A percentile compares a stretch with the other conserved stretches of the same genome.
Evolutionary conservation across 2,888 invertebrate genomes (phyloP).

Genomic region (Notodonta ziczac): DNA sequence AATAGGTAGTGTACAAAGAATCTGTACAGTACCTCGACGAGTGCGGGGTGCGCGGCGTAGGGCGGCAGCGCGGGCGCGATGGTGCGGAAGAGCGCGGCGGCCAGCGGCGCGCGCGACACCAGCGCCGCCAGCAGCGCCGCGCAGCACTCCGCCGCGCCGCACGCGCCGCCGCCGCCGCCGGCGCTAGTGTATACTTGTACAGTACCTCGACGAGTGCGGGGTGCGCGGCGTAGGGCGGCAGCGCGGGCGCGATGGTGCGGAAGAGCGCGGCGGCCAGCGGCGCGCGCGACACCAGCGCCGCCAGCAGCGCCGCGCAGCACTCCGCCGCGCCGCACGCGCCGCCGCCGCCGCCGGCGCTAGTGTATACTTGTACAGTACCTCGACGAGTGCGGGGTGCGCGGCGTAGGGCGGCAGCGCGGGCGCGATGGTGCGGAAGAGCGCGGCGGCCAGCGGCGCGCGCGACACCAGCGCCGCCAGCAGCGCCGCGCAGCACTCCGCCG

Average conservation of each 20-base stretch:
- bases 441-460: constrained; percentile 53
- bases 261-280: constrained; percentile 58
- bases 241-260: constrained; percentile 56
- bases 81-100: constrained; percentile 51
- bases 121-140: constrained; percentile 60
- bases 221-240: constrained; percentile 55
- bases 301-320: constrained; percentile 58
- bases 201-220: constrained; percentile 58
- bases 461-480: constrained; percentile 54
- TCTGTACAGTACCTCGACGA: constrained; percentile 53
- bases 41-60: constrained; percentile 49
- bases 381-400: constrained; percentile 49
- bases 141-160: constrained; percentile 57
- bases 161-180: constrained; percentile 29
- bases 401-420: constrained; percentile 63
- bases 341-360: constrained; percentile 31
- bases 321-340: constrained; percentile 50
- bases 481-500: constrained; percentile 61
- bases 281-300: constrained; percentile 50
- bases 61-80: constrained; percentile 62
- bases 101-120: constrained; percentile 50
- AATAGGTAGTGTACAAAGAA: too few species aligned
- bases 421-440: constrained; percentile 55
- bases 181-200: too few species aligned
- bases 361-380: constrained; percentile 51